Evolutionary conservation across 2,113 vertebrate species (phyloP).

Genomic region (Mola mola): DNA sequence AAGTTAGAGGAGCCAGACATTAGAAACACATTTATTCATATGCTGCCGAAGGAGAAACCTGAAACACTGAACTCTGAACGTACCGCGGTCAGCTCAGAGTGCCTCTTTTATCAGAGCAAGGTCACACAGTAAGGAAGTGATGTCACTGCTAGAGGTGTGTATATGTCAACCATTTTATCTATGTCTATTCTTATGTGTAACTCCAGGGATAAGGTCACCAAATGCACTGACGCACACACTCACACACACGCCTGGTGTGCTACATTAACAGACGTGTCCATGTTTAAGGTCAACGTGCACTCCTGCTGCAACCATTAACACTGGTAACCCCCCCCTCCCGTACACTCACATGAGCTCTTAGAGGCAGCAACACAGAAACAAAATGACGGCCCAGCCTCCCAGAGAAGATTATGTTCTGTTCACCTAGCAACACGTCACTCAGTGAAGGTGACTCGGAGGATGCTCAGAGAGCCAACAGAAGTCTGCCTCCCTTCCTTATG

Average conservation of each 20-base stretch:
- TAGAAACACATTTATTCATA: not conserved
- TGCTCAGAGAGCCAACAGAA: slow-evolving; percentile 29
- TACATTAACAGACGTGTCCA: slow-evolving; percentile 47
- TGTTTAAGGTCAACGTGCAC: slow-evolving; percentile 54
- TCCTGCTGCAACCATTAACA: slow-evolving; percentile 59
- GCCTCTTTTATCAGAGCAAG: slow-evolving; percentile 16
- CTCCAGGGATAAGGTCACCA: slow-evolving; percentile 22
- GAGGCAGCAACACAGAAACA: slow-evolving; percentile 3
- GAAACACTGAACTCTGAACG: not conserved
- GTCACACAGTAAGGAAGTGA: slow-evolving; percentile 47
- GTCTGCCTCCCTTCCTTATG: not conserved
- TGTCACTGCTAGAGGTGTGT: slow-evolving; percentile 5
- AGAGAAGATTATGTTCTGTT: slow-evolving; percentile 24
- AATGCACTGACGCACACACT: not conserved
- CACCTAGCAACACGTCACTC: slow-evolving; percentile 21
- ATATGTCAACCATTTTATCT: slow-evolving; percentile 20
- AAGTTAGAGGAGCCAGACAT: no score
- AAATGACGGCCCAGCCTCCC: not conserved
- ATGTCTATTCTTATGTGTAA: slow-evolving; percentile 32
- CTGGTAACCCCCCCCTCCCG: not conserved
- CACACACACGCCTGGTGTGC: not conserved
- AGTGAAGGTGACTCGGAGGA: slow-evolving; percentile 64
- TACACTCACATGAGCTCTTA: not conserved
- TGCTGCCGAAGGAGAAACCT: not conserved
- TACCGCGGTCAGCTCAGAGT: no score